Evolutionary conservation across 2,888 invertebrate genomes (phyloP), one percentile per base, ranked within the genome.

Genomic region (Plusia festucae): DNA sequence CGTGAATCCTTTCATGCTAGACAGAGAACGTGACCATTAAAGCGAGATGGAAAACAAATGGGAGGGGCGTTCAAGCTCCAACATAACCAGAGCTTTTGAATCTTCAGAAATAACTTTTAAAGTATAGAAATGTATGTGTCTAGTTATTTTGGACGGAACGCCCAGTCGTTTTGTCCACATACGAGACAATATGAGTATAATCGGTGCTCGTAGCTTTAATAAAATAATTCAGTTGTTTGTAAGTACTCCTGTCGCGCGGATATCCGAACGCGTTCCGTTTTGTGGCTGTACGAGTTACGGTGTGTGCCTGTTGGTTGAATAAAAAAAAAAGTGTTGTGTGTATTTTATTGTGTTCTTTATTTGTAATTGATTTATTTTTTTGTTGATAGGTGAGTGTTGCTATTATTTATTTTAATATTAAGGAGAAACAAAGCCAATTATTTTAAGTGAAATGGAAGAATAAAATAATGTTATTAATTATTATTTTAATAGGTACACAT

Each of bases 171-270:
- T 85, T 84, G 86, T 80, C 85, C 93, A 91, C 89, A 91, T 81
- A 90, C 88, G 88, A 72, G 80, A 85, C 86, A 87, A 90, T 93
- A 93, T 93, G 91, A 84, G 72, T 85, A 90, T 93, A 93, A 93
- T 94, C 84, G 91, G 85, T 84, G 88, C 87, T 82, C 84, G 84
- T 82, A 85, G 88, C 83, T 81, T 83, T 92, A 91, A 92, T 93
- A 91, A 91, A 92, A 92, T 94, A 93, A 94, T 92, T 93, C 94
- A 94, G 94, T 94, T 91, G 91, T 90, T 72, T 66, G 72, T 82
- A 79, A 78, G 82, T 81, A 76, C 68, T 75, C 65, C 67, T 66
- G 57, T 83, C 82, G 86, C 84, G 75, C 79, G 82, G 86, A 82
- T 83, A 72, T 83, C 80, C 79, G 81, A 84, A 81, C 83, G 83